Conservation (phyloP, 2,113 vertebrate genomes). For the Ariopsis seemanni region DNA sequence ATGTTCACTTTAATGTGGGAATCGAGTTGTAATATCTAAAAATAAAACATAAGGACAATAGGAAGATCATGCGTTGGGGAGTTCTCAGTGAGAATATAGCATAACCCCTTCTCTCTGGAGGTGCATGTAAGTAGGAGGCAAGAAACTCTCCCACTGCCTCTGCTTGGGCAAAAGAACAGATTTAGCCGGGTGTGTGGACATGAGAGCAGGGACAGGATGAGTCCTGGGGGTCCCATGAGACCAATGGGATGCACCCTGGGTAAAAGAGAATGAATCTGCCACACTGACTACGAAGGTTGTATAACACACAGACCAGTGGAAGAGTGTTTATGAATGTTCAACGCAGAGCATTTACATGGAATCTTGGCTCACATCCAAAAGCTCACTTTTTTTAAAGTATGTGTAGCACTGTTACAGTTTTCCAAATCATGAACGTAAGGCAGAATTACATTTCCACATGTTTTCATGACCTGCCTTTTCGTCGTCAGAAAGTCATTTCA, state of each 20-base stretch:
- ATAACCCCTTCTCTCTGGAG: conserved; percentile 23
- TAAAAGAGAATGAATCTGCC: conserved; percentile 32
- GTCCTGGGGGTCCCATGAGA: conserved; percentile 30
- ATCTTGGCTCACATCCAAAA: conserved; percentile 54
- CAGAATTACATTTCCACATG: conserved; percentile 3
- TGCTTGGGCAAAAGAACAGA: conserved; percentile 32
- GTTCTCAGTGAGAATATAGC: background rate
- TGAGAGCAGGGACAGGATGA: conserved; percentile 51
- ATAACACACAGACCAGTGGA: conserved; percentile 29
- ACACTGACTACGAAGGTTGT: conserved; percentile 32
- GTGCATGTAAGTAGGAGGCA: conserved; percentile 43
- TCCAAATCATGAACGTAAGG: background rate
- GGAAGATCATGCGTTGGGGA: background rate
- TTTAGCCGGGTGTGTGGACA: conserved; percentile 16
- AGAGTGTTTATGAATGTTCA: conserved; percentile 49
- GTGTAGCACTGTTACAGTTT: conserved; percentile 19
- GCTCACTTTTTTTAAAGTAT: background rate
- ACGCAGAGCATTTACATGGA: conserved; percentile 47
- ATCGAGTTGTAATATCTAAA: background rate
- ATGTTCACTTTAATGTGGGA: background rate
- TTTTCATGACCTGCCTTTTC: background rate
- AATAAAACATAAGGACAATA: background rate
- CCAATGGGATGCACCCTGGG: conserved; percentile 6
- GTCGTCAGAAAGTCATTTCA: background rate
- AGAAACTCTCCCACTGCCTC: conserved; percentile 49